Percentiles rank a stretch among this genome's conserved stretches.
These are phyloP conservation scores for Copsychus sechellarum DNA, from an alignment of 2,113 vertebrate species.

Conservation along the genomic window DNA sequence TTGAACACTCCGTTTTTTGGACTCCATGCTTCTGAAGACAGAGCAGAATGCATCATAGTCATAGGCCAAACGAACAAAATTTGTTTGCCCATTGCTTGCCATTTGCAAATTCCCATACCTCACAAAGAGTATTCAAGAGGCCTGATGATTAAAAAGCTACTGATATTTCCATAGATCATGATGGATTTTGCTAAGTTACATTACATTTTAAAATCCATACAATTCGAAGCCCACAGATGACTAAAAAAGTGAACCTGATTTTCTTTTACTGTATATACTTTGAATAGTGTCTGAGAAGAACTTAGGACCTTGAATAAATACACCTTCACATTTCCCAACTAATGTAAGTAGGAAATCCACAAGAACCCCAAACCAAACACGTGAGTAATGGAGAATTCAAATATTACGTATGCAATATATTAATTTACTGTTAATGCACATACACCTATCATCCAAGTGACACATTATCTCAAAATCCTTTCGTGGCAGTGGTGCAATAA, in stretches of 20 bases:
- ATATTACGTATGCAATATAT: neutral
- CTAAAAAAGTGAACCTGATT: neutral
- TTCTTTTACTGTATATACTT: neutral
- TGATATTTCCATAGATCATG: neutral
- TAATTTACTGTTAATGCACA: neutral
- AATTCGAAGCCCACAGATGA: neutral
- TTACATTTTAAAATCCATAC: neutral
- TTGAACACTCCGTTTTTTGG: neutral
- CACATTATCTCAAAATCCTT: neutral
- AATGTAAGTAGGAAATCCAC: neutral
- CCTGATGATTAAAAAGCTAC: neutral
- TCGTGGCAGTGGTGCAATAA: neutral
- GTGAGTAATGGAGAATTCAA: neutral
- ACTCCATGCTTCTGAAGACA: neutral
- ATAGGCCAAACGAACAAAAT: neutral
- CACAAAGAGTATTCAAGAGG: neutral
- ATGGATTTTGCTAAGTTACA: neutral
- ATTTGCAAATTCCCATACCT: neutral
- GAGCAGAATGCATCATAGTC: neutral
- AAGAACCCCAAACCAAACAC: accelerated
- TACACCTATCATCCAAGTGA: neutral
- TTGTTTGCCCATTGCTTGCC: neutral
- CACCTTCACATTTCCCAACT: neutral
- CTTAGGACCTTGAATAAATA: neutral
- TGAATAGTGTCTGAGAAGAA: neutral